Evolutionary conservation across 2,888 invertebrate genomes (phyloP), one percentile per base, ranked within the genome.

Genomic region (Ochropleura leucogaster): DNA sequence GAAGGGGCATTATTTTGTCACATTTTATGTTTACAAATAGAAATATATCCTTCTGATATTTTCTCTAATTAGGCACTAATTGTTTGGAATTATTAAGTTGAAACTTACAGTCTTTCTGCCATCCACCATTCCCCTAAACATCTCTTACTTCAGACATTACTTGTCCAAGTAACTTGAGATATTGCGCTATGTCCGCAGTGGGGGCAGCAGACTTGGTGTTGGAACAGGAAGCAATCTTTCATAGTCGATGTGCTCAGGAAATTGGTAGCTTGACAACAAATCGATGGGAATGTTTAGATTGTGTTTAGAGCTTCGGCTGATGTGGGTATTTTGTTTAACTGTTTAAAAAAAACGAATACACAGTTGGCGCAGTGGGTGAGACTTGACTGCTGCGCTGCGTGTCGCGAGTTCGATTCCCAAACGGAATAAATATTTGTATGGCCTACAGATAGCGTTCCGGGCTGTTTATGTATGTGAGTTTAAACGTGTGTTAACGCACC

Each of bases 171-270:
- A 84, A 86, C 79, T 72, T 80, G 85, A 86, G 84, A 79, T 84
- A 87, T 84, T 76, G 55, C 73, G 80, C 80, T 83, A 80, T 77
- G 72, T 66, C 73, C 74, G 72, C 74, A 44, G 64, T 72, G 60
- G 74, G 83, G 79, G 44, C 70, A 80, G 86, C 77, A 85, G 77
- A 72, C 80, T 78, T 81, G 76, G 78, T 85, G 85, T 77, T 72
- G 77, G 66, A 57, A 79, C 78, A 83, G 89, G 88, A 89, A 89
- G 80, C 85, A 82, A 89, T 89, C 87, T 83, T 83, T 89, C 89
- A 87, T 82, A 85, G 82, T 77, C 75, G 82, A 84, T 87, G 79
- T 77, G 77, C 66, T 78, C 72, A 84, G 89, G 89, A 89, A 85
- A 89, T 89, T 89, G 84, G 83, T 78, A 74, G 76, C 80, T 68